Evolutionary conservation across 2,113 vertebrate species (phyloP).

Genomic region (Lontra canadensis): DNA sequence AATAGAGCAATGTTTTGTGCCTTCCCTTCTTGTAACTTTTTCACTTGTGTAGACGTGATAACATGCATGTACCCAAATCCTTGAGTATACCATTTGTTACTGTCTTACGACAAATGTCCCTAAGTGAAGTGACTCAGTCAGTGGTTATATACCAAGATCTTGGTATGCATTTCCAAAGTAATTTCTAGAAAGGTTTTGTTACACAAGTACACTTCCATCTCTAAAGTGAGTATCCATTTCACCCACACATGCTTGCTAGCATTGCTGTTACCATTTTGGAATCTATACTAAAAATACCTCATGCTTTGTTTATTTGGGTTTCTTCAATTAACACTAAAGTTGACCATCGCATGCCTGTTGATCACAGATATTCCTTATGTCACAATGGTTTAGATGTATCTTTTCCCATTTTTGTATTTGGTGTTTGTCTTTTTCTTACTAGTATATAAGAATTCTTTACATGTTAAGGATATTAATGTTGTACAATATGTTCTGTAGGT

Average conservation of each 20-base stretch:
- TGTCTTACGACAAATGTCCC: background rate
- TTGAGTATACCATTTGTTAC: accelerated
- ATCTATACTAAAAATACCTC: background rate
- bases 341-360: accelerated
- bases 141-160: background rate
- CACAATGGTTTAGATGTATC: accelerated
- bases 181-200: background rate
- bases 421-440: background rate
- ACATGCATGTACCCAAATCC: accelerated
- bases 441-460: background rate
- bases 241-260: accelerated
- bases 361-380: accelerated
- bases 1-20: accelerated
- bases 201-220: too few species aligned
- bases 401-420: background rate
- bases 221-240: too few species aligned
- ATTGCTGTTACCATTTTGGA: background rate
- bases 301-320: background rate
- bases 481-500: background rate
- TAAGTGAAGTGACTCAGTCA: background rate
- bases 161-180: background rate
- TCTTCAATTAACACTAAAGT: accelerated
- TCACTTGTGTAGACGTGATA: accelerated
- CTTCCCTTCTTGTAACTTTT: background rate
- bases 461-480: background rate